A percentile compares a stretch with the other conserved stretches of the same genome.
Evolutionary conservation across 2,888 invertebrate genomes (phyloP).

Genomic region (Pycnomerus fuliginosus): DNA sequence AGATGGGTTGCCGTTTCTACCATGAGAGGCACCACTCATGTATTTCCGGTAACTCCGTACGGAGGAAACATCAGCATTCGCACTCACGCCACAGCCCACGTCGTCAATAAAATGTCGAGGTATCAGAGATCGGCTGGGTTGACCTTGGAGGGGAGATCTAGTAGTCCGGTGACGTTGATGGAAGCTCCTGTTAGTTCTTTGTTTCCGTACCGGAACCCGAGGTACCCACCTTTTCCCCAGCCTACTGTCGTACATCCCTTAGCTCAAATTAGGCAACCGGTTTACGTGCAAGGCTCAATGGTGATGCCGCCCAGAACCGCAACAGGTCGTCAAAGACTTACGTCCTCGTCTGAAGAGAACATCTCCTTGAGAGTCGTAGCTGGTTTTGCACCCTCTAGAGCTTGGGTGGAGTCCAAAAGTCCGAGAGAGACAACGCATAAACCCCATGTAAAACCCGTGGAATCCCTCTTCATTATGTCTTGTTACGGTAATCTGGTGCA

Average conservation of each 20-base stretch:
- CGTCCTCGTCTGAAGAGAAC: constrained; percentile 70
- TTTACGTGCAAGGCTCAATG: constrained; percentile 55
- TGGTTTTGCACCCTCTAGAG: constrained; percentile 72
- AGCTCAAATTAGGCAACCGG: constrained; percentile 80
- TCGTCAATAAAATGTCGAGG: constrained; percentile 87
- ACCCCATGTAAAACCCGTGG: constrained; percentile 62
- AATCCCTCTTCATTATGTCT: constrained; percentile 88
- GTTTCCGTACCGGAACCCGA: constrained; percentile 80
- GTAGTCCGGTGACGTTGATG: constrained; percentile 64
- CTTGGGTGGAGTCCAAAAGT: constrained; percentile 73
- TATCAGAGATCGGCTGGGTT: constrained; percentile 97
- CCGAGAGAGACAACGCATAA: constrained; percentile 38
- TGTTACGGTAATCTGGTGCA: constrained; percentile 86
- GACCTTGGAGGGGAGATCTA: constrained; percentile 67
- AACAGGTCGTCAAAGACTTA: constrained; percentile 64
- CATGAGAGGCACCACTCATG: constrained; percentile 94
- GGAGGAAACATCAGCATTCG: constrained; percentile 89
- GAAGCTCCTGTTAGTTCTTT: constrained; percentile 52
- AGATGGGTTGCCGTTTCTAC: constrained; percentile 98
- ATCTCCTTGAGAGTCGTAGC: constrained; percentile 77
- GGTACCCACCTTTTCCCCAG: constrained; percentile 87
- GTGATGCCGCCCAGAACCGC: constrained; percentile 54
- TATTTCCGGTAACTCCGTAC: constrained; percentile 96
- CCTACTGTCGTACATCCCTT: constrained; percentile 78
- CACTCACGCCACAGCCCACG: constrained; percentile 91